Evolutionary conservation across 2,797 vertebrate species (phyloP).

Genomic region (Margarornis squamiger): DNA sequence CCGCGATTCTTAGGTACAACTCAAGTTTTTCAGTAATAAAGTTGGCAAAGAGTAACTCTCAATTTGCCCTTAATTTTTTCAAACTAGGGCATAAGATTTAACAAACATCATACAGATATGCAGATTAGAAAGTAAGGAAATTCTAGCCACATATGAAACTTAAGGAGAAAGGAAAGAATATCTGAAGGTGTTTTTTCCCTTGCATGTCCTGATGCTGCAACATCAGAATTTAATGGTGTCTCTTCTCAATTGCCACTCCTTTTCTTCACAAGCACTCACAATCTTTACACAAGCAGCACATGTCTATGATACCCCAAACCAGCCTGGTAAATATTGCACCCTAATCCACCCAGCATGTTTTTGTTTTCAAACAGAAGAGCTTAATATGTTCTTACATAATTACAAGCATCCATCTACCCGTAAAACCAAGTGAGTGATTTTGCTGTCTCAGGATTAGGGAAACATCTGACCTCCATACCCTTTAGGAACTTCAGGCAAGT

Average conservation of each 20-base stretch:
- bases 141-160: neutral
- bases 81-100: neutral
- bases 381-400: neutral
- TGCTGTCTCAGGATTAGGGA: neutral
- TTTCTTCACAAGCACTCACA: neutral
- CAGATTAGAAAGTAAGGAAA: neutral
- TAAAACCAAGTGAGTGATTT: neutral
- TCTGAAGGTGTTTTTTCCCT: neutral
- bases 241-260: neutral
- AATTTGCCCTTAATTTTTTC: neutral
- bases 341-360: neutral
- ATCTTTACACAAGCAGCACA: neutral
- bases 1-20: neutral
- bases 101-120: neutral
- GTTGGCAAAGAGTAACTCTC: neutral
- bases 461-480: neutral
- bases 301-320: neutral
- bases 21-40: neutral
- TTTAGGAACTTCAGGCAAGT: neutral
- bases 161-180: neutral
- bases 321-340: neutral
- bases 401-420: neutral
- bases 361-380: neutral
- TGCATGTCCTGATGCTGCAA: neutral
- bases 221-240: neutral